Conservation (phyloP, 1,140 invertebrate genomes). For the Aphidius gifuensis region DNA sequence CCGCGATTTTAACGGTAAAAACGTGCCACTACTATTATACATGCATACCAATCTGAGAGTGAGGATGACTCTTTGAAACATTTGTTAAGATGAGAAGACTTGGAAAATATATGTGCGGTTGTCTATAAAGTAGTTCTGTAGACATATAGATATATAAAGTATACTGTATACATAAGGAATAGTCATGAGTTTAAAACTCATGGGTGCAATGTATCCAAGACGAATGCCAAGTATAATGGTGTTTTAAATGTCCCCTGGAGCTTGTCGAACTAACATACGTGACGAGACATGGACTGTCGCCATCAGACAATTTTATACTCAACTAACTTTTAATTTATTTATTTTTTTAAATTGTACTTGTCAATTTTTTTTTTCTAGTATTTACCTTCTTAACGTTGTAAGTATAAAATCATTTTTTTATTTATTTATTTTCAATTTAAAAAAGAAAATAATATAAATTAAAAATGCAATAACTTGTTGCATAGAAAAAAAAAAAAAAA, state of each 20-base stretch:
- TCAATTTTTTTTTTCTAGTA: no score
- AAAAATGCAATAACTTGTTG: no score
- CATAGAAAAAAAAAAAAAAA: no score
- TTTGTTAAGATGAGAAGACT: not conserved
- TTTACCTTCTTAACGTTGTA: no score
- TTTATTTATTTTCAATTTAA: no score
- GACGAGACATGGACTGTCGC: slow-evolving; percentile 3
- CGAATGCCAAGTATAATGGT: slow-evolving; percentile 7
- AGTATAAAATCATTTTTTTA: no score
- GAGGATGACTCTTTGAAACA: not conserved
- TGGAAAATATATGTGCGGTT: not conserved
- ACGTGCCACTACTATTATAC: slow-evolving; percentile 31
- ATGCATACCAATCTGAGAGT: slow-evolving; percentile 21
- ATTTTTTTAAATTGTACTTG: no score
- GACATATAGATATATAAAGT: no score
- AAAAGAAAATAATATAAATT: no score
- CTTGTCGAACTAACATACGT: slow-evolving; percentile 9
- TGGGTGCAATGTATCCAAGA: slow-evolving; percentile 8
- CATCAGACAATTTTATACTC: not conserved
- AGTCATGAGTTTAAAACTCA: not conserved
- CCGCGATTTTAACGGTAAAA: slow-evolving; percentile 38
- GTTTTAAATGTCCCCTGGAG: slow-evolving; percentile 7
- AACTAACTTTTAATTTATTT: not conserved
- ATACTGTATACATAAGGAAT: no score
- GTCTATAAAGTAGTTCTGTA: not conserved